phyloP scores from a whole-genome alignment of 2,797 vertebrate genomes.

The Malacoctenus gilli region DNA sequence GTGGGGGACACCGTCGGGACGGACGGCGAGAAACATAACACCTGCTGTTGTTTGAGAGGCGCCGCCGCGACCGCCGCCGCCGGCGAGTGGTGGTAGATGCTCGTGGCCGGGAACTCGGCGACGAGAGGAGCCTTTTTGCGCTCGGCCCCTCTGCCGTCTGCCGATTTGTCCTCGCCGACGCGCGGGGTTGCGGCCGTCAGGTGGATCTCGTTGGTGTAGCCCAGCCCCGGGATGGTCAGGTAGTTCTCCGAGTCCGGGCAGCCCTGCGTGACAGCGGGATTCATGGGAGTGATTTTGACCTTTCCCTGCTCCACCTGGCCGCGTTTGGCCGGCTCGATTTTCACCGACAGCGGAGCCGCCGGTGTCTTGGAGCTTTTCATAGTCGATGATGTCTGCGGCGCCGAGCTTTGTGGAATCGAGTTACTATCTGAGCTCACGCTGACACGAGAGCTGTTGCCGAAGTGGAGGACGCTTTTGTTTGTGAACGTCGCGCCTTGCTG shows the following conservation, averaged over 20 bases:
- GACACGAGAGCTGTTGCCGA: conserved; percentile 63
- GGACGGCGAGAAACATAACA: conserved; percentile 82
- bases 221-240: conserved; percentile 87
- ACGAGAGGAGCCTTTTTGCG: conserved; percentile 67
- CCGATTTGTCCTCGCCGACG: conserved; percentile 26
- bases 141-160: conserved; percentile 56
- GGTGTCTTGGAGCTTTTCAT: conserved; percentile 57
- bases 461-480: conserved; percentile 74
- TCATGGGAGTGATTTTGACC: conserved; percentile 46
- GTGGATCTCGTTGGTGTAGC: conserved; percentile 59
- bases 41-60: conserved; percentile 71
- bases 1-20: conserved; percentile 61
- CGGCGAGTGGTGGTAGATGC: conserved; percentile 81
- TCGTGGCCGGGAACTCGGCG: conserved; percentile 73
- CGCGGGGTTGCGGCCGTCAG: conserved; percentile 26
- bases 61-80: conserved; percentile 64
- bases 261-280: conserved; percentile 51
- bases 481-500: conserved; percentile 66
- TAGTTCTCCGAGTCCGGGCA: conserved; percentile 87
- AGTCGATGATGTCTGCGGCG: conserved; percentile 43
- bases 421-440: conserved; percentile 60
- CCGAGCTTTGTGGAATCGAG: conserved; percentile 46
- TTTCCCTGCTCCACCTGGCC: conserved; percentile 60
- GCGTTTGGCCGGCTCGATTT: conserved; percentile 70
- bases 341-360: conserved; percentile 68